phyloP scores from a whole-genome alignment of 2,888 invertebrate genomes.

The Myathropa florea region DNA sequence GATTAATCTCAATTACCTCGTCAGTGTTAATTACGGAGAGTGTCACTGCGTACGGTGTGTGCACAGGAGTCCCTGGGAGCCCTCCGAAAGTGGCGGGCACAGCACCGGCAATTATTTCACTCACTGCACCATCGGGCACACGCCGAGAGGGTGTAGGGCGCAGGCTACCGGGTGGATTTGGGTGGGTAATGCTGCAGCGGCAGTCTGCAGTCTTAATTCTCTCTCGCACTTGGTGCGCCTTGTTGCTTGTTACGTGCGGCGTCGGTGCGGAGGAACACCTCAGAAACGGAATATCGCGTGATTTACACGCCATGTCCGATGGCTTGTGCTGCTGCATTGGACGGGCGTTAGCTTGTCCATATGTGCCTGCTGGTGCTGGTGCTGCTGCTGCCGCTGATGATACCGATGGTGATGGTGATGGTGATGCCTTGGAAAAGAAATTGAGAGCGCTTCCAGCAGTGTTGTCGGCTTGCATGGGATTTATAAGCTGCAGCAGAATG shows the following conservation, averaged over 20 bases:
- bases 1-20: constrained; percentile 71
- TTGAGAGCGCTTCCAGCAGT: constrained; percentile 60
- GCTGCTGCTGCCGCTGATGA: constrained; percentile 23
- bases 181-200: constrained; percentile 25
- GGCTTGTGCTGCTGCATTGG: constrained; percentile 42
- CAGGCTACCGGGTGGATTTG: background rate
- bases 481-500: constrained; percentile 66
- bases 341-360: constrained; percentile 42
- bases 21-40: constrained; percentile 71
- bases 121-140: constrained; percentile 48
- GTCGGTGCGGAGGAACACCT: constrained; percentile 57
- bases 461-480: constrained; percentile 57
- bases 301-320: constrained; percentile 69
- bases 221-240: constrained; percentile 60
- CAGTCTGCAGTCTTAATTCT: constrained; percentile 67
- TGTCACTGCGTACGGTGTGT: constrained; percentile 54
- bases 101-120: constrained; percentile 59
- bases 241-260: constrained; percentile 58
- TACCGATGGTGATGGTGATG: constrained; percentile 49
- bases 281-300: constrained; percentile 70
- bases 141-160: constrained; percentile 48
- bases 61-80: background rate
- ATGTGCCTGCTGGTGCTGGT: constrained; percentile 42
- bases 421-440: constrained; percentile 60
- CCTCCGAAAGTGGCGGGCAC: constrained; percentile 29